Percentiles rank a stretch among this genome's conserved stretches.
phyloP scores from a whole-genome alignment of 2,113 vertebrate species.

The Probosciger aterrimus region DNA sequence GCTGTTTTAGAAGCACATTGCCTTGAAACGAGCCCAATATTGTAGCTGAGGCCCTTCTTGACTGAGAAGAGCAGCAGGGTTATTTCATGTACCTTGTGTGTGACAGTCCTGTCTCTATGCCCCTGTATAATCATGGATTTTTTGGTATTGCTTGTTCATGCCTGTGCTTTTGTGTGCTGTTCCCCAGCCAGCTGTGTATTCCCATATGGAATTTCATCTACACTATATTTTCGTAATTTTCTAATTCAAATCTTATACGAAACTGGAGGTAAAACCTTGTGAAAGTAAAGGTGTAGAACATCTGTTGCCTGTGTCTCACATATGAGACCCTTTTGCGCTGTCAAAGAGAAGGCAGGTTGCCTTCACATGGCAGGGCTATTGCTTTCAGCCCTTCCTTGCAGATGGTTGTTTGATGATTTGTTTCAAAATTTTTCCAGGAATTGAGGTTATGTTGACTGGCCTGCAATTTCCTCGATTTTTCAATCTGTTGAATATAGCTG shows the following conservation, averaged over 20 bases:
- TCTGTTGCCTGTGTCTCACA: background rate
- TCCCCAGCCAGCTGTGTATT: constrained; percentile 10
- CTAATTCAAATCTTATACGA: background rate
- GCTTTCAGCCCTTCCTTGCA: constrained; percentile 20
- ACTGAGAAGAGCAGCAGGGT: background rate
- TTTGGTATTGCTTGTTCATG: background rate
- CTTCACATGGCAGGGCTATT: background rate
- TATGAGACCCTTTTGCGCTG: background rate
- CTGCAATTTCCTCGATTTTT: background rate
- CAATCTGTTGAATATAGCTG: background rate
- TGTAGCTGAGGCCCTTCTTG: background rate
- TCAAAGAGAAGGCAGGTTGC: background rate
- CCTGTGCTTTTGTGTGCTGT: background rate
- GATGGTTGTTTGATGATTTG: background rate
- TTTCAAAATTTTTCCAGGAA: background rate
- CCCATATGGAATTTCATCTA: background rate
- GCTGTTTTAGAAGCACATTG: background rate
- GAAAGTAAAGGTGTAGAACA: constrained; percentile 9
- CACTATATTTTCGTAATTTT: background rate
- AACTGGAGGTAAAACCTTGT: background rate
- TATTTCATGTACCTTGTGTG: background rate
- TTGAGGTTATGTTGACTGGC: background rate
- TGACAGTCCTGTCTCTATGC: background rate
- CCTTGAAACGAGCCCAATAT: background rate
- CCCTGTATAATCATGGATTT: background rate